Evolutionary conservation across 1,140 invertebrate genomes (phyloP).

Genomic region (Armadillidium nasatum): DNA sequence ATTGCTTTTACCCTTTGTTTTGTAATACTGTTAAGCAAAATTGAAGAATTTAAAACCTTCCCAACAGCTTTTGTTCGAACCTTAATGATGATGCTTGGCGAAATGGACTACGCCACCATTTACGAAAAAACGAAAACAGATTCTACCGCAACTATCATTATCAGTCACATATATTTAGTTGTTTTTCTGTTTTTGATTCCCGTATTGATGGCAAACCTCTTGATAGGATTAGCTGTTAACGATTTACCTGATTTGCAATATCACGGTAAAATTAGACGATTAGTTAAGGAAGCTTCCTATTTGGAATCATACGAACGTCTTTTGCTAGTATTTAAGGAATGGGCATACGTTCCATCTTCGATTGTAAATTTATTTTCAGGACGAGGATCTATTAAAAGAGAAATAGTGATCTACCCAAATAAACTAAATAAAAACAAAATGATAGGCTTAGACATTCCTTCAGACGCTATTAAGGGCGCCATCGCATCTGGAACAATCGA

Average conservation of each 20-base stretch:
- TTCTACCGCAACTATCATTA: constrained; percentile 24
- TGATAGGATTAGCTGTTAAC: constrained; percentile 46
- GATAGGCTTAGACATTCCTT: not conserved
- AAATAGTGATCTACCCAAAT: not conserved
- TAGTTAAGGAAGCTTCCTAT: constrained; percentile 38
- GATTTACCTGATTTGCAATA: constrained; percentile 43
- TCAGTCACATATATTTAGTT: constrained; percentile 40
- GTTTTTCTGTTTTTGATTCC: constrained; percentile 45
- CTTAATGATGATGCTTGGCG: constrained; percentile 45
- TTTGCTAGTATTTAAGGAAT: constrained; percentile 27
- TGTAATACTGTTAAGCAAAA: constrained; percentile 42
- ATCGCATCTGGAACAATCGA: not conserved
- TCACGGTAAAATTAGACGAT: constrained; percentile 35
- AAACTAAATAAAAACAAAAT: not conserved
- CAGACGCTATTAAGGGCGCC: not conserved
- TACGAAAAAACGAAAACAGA: constrained; percentile 29
- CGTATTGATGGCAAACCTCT: constrained; percentile 45
- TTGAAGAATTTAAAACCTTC: constrained; percentile 28
- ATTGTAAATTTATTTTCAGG: not conserved
- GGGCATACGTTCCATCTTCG: constrained; percentile 26
- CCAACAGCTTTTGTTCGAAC: constrained; percentile 37
- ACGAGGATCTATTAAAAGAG: not conserved
- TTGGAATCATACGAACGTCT: constrained; percentile 36
- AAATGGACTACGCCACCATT: constrained; percentile 39
- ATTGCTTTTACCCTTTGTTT: constrained; percentile 47